Base-by-base conservation (phyloP, 2,888 invertebrate species). In the Listrodromus nycthemerus region DNA sequence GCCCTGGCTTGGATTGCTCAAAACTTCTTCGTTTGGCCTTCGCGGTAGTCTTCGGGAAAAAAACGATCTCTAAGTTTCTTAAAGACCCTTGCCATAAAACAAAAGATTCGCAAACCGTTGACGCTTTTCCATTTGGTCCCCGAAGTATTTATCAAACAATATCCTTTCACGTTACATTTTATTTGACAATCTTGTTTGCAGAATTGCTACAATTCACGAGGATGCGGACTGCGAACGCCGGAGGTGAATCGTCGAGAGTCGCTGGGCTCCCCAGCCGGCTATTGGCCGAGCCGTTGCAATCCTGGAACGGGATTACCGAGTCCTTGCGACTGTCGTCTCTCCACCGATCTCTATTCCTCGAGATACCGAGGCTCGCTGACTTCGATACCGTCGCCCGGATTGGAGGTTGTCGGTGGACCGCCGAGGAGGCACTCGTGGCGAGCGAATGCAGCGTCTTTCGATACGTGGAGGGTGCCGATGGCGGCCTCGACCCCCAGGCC, bases 371-470 rank as follows among this genome's bases (percentile, higher is more conserved):
- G 93, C 33, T 93, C 93, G 1, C 83, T 94, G 76, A 91, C 92
- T 0, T 94, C 94, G 16, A 93, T 94, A 77, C 91, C 92, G 2
- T 93, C 92, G 1, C 93, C 93, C 0, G 91, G 91, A 21, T 86
- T 92, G 75, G 93, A 91, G 63, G 89, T 91, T 1, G 89, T 90
- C 37, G 88, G 91, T 21, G 92, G 92, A 2, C 91, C 91, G 7
- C 89, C 91, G 6, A 88, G 93, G 24, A 90, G 93, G 67, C 93
- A 93, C 81, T 93, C 93, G 7, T 93, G 93, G 93, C 90, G 93
- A 10, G 89, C 92, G 1, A 89, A 89, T 84, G 90, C 92, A 0
- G 91, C 92, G 2, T 92, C 92, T 2, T 93, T 93, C 85, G 93
- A 93, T 69, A 91, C 92, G 2, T 92, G 92, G 91, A 89, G 92